Base-by-base conservation (phyloP, 2,888 invertebrate species). In the Lasioglossum malachurum region DNA sequence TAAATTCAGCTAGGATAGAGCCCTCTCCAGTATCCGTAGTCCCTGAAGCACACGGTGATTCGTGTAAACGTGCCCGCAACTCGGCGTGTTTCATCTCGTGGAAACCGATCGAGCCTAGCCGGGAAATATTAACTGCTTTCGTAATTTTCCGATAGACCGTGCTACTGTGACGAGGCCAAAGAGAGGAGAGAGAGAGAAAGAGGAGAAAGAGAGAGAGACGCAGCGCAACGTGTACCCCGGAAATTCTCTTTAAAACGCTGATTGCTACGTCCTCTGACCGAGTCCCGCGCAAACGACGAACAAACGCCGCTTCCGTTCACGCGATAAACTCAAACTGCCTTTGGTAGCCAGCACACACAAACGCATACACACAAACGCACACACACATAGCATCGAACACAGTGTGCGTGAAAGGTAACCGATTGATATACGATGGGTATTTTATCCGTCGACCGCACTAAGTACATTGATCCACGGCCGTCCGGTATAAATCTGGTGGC, bases 241-340 rank as follows among this genome's bases (percentile, higher is more conserved):
- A 90, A 89, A 84, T 91, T 85, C 86, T 71, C 84, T 80, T 87
- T 87, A 86, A 87, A 90, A 82, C 81, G 74, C 82, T 87, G 89
- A 91, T 89, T 86, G 87, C 69, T 77, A 83, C 85, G 81, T 84
- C 82, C 83, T 87, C 78, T 67, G 81, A 75, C 67, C 82, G 78
- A 89, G 82, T 82, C 86, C 67, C 67, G 81, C 35, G 64, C 85
- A 75, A 86, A 84, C 80, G 77, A 72, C 49, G 84, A 75, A 81
- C 81, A 81, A 85, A 86, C 86, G 74, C 77, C n/a, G 75, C 72
- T 53, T 72, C 35, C 64, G 80, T 85, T 80, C 44, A 67, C 75
- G 72, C 73, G 78, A 78, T 79, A 78, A 86, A 74, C 73, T 76
- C 49, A 60, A 67, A 76, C 73, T 44, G 71, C 46, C 67, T 78